Evolutionary conservation across 2,113 vertebrate genomes (phyloP).

Genomic region (Psilopogon haemacephalus): DNA sequence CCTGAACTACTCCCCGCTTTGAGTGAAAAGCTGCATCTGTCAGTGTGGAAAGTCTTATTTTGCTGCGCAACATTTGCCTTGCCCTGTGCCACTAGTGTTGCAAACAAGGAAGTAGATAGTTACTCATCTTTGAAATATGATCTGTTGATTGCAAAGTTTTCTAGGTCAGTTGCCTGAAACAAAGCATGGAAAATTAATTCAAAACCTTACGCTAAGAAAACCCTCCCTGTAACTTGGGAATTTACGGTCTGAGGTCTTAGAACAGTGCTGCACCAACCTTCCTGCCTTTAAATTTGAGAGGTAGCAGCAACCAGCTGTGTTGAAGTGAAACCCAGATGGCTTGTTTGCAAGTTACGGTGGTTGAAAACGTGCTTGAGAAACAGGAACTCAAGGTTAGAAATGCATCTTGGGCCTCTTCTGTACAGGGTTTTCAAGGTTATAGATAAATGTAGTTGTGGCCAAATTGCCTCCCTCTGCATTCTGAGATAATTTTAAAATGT

Average conservation of each 20-base stretch:
- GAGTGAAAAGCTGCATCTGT: not conserved
- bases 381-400: fast-evolving
- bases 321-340: not conserved
- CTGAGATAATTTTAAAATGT: not conserved
- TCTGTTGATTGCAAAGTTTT: not conserved
- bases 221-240: fast-evolving
- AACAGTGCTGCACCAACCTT: fast-evolving
- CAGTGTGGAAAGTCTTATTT: not conserved
- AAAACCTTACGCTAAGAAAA: not conserved
- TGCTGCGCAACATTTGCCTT: not conserved
- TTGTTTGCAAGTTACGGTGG: not conserved
- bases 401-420: not conserved
- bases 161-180: not conserved
- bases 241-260: not conserved
- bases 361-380: not conserved
- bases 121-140: not conserved
- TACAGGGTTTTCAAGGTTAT: not conserved
- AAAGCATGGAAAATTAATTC: not conserved
- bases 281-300: too few relatives aligned
- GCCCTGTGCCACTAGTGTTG: not conserved
- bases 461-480: not conserved
- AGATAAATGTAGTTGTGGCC: fast-evolving
- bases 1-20: not conserved
- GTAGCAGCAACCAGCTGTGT: too few relatives aligned
- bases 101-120: not conserved